These are phyloP conservation scores for Nycticorax nycticorax DNA, from an alignment of 2,113 vertebrate genomes.

Conservation along the genomic window DNA sequence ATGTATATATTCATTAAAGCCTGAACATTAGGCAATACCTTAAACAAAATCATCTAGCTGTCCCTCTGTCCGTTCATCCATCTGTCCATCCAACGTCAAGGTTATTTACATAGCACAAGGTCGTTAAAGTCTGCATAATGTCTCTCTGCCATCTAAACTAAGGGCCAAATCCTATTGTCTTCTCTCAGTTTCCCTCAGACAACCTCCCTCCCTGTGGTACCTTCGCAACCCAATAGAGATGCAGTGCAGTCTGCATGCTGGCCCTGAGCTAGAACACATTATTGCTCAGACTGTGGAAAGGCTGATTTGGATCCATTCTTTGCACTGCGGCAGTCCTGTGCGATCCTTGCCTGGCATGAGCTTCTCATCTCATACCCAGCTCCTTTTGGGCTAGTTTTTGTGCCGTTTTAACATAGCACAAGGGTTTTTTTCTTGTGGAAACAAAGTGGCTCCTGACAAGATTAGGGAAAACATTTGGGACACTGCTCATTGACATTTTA, in stretches of 20 bases:
- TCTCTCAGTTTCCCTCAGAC: not conserved
- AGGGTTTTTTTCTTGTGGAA: not conserved
- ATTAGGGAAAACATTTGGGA: constrained; percentile 44
- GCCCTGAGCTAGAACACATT: constrained; percentile 43
- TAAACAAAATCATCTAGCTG: not conserved
- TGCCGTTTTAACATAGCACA: not conserved
- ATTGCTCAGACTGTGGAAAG: constrained; percentile 48
- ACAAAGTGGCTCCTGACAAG: not conserved
- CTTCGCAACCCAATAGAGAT: not conserved
- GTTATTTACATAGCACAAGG: not conserved
- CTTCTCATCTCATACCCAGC: not conserved
- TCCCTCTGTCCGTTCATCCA: not conserved
- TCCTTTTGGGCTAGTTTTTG: constrained; percentile 8
- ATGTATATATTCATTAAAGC: not conserved
- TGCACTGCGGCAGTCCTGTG: constrained; percentile 34
- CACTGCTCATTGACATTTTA: constrained; percentile 52
- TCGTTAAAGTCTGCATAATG: not conserved
- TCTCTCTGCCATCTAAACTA: not conserved
- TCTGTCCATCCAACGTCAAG: not conserved
- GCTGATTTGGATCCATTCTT: constrained; percentile 55
- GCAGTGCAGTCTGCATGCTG: constrained; percentile 23
- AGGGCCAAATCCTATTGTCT: not conserved
- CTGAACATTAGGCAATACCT: not conserved
- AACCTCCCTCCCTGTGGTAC: not conserved
- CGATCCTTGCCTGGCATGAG: constrained; percentile 30